Evolutionary conservation across 23 tunicate species (phyloP), one percentile per base, ranked within the genome.

Genomic region (Diplosoma virens): DNA sequence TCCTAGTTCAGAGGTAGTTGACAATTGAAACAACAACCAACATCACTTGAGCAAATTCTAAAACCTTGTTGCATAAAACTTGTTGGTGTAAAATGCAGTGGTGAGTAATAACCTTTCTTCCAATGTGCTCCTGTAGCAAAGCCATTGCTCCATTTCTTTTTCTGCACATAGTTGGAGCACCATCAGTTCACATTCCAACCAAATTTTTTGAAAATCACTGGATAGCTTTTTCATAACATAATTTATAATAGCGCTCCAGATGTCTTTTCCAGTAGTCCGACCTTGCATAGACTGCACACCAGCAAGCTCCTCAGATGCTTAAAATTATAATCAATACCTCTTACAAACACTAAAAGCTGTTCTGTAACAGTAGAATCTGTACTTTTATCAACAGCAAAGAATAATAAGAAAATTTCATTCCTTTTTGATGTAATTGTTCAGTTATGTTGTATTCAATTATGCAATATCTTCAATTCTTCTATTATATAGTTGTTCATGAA

Each of bases 21-120:
- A 27, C n/a, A 24, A 65, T 22, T 18, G 47, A 65, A 65, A 65
- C 71, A 11, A 65, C 71, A 6, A 65, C 71, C 11, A 47, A 65
- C 71, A 65, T 65, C 47, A 65, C 71, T 5, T 65, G 71, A 11
- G 11, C 71, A 65, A 24, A 65, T 65, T 65, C n/a, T 29, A 28
- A 65, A 65, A 65, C 41, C 45, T 27, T 65, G 45, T 47, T 28
- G 47, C 71, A 65, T 5, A 65, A 65, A 65, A 20, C 71, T 32
- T 65, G 71, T 32, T 65, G 71, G 71, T 65, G 71, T 65, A 65
- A 24, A n/a, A 65, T 65, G 41, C 71, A 65, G 71, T 65, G 71
- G 71, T 65, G 71, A 24, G 71, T 65, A 7, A 65, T 27, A 24
- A 65, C 28, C 45, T 22, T 25, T 65, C 71, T 65, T 7, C 47